A percentile compares a stretch with the other conserved stretches of the same genome.
Conservation (phyloP, 1,140 invertebrate species). For the Trichonephila clavipes region DNA sequence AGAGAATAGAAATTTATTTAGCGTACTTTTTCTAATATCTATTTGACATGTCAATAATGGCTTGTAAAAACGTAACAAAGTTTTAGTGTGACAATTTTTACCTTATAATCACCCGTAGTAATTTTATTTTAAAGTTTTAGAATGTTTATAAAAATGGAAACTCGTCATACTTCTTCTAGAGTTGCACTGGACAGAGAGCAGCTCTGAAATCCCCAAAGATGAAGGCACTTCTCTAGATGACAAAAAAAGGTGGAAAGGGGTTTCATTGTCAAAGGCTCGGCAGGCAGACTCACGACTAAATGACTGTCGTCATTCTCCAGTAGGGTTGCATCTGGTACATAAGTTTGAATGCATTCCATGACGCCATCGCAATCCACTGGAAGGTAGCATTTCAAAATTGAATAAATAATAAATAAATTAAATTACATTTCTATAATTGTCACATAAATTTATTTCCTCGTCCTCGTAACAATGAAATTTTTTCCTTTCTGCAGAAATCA, state of each 20-base stretch:
- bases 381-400: not conserved
- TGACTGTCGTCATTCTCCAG: conserved; percentile 81
- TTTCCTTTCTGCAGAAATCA: too few relatives aligned
- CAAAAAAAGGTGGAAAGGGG: conserved; percentile 80
- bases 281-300: conserved; percentile 81
- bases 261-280: conserved; percentile 77
- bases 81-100: too few relatives aligned
- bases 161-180: conserved; percentile 82
- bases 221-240: conserved; percentile 81
- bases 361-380: conserved; percentile 77
- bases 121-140: too few relatives aligned
- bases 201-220: conserved; percentile 81
- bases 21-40: too few relatives aligned
- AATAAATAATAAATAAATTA: not conserved
- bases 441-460: too few relatives aligned
- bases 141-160: not conserved
- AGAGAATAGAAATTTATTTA: too few relatives aligned
- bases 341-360: conserved; percentile 80
- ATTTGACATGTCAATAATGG: too few relatives aligned
- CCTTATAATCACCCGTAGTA: too few relatives aligned
- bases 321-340: conserved; percentile 80
- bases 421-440: too few relatives aligned
- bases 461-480: too few relatives aligned
- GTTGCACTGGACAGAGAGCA: conserved; percentile 84
- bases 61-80: too few relatives aligned